Conservation (phyloP, 2,888 invertebrate genomes). For the Pheosia tremula region DNA sequence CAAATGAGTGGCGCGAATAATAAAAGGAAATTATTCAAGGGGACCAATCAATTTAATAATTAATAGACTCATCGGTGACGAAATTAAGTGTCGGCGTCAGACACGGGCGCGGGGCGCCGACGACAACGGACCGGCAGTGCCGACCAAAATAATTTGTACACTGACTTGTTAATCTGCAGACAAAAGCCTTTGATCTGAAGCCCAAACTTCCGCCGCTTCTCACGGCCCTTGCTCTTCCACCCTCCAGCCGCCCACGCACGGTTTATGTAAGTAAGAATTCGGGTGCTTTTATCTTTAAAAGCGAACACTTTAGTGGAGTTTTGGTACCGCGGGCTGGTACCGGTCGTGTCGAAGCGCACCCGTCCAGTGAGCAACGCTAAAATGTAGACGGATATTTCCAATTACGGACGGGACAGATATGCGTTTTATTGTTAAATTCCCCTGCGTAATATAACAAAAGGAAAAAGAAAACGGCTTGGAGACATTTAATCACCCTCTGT, state of each 20-base stretch:
- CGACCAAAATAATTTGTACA: slow-evolving; percentile 52
- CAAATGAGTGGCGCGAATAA: slow-evolving; percentile 9
- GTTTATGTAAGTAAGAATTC: slow-evolving; percentile 48
- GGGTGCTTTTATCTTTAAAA: slow-evolving; percentile 53
- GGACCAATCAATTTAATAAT: slow-evolving; percentile 4
- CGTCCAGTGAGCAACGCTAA: neutral
- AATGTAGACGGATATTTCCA: slow-evolving; percentile 4
- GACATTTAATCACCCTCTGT: neutral
- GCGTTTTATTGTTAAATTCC: slow-evolving; percentile 4
- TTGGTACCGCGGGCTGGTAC: slow-evolving; percentile 7
- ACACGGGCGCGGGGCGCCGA: neutral
- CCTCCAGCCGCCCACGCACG: slow-evolving; percentile 13
- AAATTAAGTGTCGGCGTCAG: slow-evolving; percentile 2
- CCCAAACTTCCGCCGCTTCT: slow-evolving; percentile 48
- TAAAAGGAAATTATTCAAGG: slow-evolving; percentile 5
- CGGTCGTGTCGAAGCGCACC: neutral
- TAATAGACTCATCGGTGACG: slow-evolving; percentile 11
- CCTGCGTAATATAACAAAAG: slow-evolving; percentile 2
- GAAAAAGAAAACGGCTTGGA: neutral
- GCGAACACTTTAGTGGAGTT: slow-evolving; percentile 43
- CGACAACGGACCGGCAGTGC: slow-evolving; percentile 11
- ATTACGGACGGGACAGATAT: slow-evolving; percentile 3
- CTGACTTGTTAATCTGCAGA: slow-evolving; percentile 64
- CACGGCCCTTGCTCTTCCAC: slow-evolving; percentile 1
- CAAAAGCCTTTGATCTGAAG: slow-evolving; percentile 69